Conservation (phyloP, 2,113 vertebrate species). For the Bombycilla garrulus region DNA sequence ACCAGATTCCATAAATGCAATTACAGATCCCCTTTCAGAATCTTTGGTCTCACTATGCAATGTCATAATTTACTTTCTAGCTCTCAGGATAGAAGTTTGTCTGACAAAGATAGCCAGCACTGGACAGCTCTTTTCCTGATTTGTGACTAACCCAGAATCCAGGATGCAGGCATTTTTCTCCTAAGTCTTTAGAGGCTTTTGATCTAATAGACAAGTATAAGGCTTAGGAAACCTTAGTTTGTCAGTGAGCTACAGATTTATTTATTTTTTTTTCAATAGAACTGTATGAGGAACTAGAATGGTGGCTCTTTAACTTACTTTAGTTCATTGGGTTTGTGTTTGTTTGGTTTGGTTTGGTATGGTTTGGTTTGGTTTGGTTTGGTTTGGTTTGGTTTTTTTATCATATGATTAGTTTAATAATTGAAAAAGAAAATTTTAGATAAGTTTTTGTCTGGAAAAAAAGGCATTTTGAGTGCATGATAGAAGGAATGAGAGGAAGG, state of each 20-base stretch:
- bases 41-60: not conserved
- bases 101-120: not conserved
- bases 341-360: not conserved
- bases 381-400: not conserved
- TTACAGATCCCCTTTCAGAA: not conserved
- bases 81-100: not conserved
- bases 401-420: not conserved
- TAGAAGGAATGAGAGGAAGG: not conserved
- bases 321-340: not conserved
- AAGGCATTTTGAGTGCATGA: not conserved
- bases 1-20: not conserved
- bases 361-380: not conserved
- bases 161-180: not conserved
- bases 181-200: not conserved
- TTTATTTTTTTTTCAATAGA: not conserved
- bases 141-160: not conserved
- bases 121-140: not conserved
- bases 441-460: not conserved
- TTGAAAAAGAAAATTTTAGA: not conserved
- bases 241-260: not conserved
- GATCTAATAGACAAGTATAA: not conserved
- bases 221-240: not conserved
- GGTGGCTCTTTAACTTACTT: fast-evolving
- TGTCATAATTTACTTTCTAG: not conserved
- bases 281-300: not conserved